These are phyloP conservation scores for Trematomus bernacchii DNA, from an alignment of 2,797 vertebrate genomes.

Conservation along the genomic window DNA sequence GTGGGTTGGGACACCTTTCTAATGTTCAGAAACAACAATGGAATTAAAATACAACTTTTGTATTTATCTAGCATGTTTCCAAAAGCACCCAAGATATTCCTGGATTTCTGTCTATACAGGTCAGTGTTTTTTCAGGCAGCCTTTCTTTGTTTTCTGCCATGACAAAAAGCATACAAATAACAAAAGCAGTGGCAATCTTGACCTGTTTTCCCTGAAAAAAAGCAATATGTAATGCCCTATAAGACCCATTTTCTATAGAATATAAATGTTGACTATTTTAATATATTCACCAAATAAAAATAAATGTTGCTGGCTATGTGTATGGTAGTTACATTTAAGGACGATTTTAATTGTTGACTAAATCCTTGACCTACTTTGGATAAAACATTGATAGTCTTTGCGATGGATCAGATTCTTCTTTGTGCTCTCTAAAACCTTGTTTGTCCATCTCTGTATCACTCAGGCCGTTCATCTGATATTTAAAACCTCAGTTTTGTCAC, in stretches of 20 bases:
- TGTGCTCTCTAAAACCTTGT: conserved; percentile 17
- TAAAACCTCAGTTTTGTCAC: neutral
- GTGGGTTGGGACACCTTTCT: neutral
- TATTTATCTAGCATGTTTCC: neutral
- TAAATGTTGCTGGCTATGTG: conserved; percentile 1
- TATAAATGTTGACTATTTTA: conserved; percentile 28
- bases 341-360: conserved; percentile 7
- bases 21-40: neutral
- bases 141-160: conserved; percentile 15
- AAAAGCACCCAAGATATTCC: conserved; percentile 3
- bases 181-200: conserved; percentile 36
- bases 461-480: conserved; percentile 1
- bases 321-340: conserved; percentile 13
- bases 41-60: neutral
- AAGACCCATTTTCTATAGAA: conserved; percentile 28
- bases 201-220: conserved; percentile 21
- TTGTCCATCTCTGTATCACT: conserved; percentile 7
- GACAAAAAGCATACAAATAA: neutral
- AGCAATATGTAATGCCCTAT: conserved; percentile 33
- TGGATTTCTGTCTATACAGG: conserved; percentile 18
- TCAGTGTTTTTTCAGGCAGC: conserved; percentile 18
- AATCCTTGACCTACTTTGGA: conserved; percentile 57
- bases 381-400: conserved; percentile 24
- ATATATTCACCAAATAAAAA: conserved; percentile 2
- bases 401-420: conserved; percentile 27